Base-by-base conservation (phyloP, 2,113 vertebrate species). In the Ammodytes marinus region DNA sequence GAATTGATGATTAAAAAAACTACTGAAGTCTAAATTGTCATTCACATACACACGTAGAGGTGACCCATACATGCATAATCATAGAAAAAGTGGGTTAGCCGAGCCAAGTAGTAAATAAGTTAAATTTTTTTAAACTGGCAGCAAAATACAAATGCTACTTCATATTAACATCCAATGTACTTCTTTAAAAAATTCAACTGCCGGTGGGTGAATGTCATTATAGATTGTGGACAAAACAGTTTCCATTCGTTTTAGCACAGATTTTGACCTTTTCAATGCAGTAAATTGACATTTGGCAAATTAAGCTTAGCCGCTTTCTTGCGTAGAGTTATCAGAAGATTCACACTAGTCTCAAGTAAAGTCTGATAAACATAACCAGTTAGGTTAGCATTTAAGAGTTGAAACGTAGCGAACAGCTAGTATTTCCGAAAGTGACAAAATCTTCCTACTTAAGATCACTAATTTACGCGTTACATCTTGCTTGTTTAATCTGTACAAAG, bases 21-120 rank as follows among this genome's bases (percentile, higher is more conserved):
- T 81, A 74, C 70, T 88, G 85, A 75, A 85, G 79, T 85, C 82
- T 83, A 69, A 89, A 90, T 89, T 90, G 86, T 90, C 80, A 27
- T 27, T 83, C 76, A 57, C 13, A 27, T 69, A 82, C 58, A 88
- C 47, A 53, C 43, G 75, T 35, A 50, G 15, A 78, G 69, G 72
- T 74, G 68, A 82, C 80, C 57, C 68, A 19, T 37, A 64, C 52
- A 45, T 53, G 27, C 37, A 68, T 79, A 77, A 64, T 74, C 50
- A 55, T 49, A 71, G 58, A 69, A 64, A 68, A 84, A 61, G 55
- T 53, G 27, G 67, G 69, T 80, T 78, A 71, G 55, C 63, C 69
- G 10, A n/a, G 53, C 7, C 0, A 10, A 53, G 46, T 49, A 1
- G 4, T 14, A 2, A 45, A 70, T 7, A 71, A 6, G 35, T 63